These are phyloP conservation scores for Dipodomys stephensi DNA, from an alignment of 2,113 vertebrate species.

Conservation along the genomic window DNA sequence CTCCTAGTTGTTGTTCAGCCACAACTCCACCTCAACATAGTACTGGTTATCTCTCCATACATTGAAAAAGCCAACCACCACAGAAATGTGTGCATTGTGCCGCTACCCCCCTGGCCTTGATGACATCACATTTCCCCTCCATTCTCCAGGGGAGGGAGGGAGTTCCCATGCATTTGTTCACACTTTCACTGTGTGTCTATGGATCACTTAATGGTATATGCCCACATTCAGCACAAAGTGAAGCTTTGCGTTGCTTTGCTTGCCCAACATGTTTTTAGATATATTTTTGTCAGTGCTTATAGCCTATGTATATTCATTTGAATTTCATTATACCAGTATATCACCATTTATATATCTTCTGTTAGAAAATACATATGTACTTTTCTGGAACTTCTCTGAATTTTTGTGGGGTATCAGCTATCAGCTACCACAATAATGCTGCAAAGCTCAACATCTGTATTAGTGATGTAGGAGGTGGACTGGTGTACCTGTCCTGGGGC, in stretches of 20 bases:
- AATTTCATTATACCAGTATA: not conserved
- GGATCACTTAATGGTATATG: not conserved
- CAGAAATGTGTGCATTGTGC: not conserved
- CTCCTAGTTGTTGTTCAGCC: too few species aligned
- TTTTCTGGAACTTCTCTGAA: not conserved
- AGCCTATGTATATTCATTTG: not conserved
- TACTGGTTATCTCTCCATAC: too few species aligned
- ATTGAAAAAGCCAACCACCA: too few species aligned
- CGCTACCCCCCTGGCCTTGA: too few species aligned
- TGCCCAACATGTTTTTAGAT: not conserved
- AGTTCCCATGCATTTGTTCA: rapidly evolving
- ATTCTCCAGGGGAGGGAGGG: too few species aligned
- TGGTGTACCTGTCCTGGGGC: not conserved
- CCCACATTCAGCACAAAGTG: not conserved
- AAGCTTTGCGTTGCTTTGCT: not conserved
- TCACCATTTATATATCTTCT: not conserved
- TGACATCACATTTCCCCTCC: not conserved
- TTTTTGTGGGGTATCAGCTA: not conserved
- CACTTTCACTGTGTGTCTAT: too few species aligned
- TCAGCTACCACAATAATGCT: not conserved
- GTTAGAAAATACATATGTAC: too few species aligned
- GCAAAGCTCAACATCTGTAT: not conserved
- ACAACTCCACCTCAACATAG: too few species aligned
- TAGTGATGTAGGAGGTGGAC: too few species aligned
- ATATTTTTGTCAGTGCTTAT: not conserved